These are phyloP conservation scores for Malurus alboscapulatus DNA, from an alignment of 2,113 vertebrate genomes.

Conservation along the genomic window DNA sequence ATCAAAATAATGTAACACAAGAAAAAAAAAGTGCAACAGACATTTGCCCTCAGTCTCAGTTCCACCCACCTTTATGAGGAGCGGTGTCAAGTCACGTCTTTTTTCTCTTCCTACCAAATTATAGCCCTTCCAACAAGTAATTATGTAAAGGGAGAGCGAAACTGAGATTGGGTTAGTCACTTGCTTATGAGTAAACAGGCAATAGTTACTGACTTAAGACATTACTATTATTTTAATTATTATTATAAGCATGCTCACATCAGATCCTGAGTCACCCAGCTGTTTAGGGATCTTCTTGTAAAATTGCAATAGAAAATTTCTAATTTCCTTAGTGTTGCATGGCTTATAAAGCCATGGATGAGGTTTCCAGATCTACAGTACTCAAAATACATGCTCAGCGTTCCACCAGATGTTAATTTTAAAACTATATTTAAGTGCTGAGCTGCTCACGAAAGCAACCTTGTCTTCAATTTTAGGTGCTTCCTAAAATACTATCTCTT, in stretches of 20 bases:
- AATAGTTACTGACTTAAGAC: not conserved
- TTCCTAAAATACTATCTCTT: conserved; percentile 1
- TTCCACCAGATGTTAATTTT: not conserved
- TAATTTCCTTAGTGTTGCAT: not conserved
- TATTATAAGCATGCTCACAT: not conserved
- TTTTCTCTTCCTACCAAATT: conserved; percentile 56
- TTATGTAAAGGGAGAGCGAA: conserved; percentile 21
- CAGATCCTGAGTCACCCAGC: not conserved
- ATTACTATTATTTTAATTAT: conserved; percentile 23
- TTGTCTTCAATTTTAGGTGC: not conserved
- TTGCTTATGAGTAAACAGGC: conserved; percentile 59
- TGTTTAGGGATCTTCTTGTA: not conserved
- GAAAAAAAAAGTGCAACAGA: conserved; percentile 27
- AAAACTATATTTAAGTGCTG: not conserved
- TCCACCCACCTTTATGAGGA: conserved; percentile 48
- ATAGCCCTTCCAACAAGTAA: conserved; percentile 45
- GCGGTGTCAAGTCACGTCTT: conserved; percentile 33
- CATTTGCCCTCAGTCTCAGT: conserved; percentile 54
- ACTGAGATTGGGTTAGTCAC: conserved; percentile 42
- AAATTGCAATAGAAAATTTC: not conserved
- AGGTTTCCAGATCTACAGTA: not conserved
- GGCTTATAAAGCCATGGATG: not conserved
- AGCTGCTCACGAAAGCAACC: not conserved
- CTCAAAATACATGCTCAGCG: not conserved
- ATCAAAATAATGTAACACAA: conserved; percentile 55